Base-by-base conservation (phyloP, 1,140 invertebrate genomes). In the Vanessa atalanta region DNA sequence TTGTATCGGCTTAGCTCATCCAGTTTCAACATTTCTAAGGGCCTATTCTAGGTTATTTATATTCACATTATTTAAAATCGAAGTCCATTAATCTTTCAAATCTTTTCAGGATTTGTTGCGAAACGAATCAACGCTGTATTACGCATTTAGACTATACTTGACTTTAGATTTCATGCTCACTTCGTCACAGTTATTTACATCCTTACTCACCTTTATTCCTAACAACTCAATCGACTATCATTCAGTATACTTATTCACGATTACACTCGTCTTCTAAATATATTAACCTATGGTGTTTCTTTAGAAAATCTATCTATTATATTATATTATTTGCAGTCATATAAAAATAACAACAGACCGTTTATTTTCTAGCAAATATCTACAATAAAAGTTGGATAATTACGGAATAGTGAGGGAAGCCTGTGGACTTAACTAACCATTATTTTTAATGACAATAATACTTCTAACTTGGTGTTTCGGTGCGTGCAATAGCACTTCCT, bases 311-410 rank as follows among this genome's bases (percentile, higher is more conserved):
- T 90, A 90, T 85, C 81, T 88, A 88, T 87, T 80, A 84, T 83
- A 77, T n/a, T n/a, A 84, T 79, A 79, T 88, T 84, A 86, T 84
- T 89, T 91, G 89, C 88, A 90, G 83, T 88, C 87, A 91, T 93
- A 91, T 91, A 93, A 93, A 91, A 93, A 93, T 92, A 93, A 93
- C 87, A 93, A 91, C 87, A 91, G 83, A 93, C 85, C 78, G 84
- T 87, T 87, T 85, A 84, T 88, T 85, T 84, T 81, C 90, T 93
- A 90, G 88, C 88, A 88, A 88, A 89, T 90, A 90, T 86, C 88
- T 91, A 92, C 87, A 89, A 85, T 92, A 88, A 90, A 90, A 89
- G 79, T 86, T 73, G 79, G 81, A 86, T 86, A 81, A 84, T 84
- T 82, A 86, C 84, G 84, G 82, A 87, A 86, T 75, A 85, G 87